These are phyloP conservation scores for Nebria salina DNA, from an alignment of 2,888 invertebrate genomes.

Conservation along the genomic window DNA sequence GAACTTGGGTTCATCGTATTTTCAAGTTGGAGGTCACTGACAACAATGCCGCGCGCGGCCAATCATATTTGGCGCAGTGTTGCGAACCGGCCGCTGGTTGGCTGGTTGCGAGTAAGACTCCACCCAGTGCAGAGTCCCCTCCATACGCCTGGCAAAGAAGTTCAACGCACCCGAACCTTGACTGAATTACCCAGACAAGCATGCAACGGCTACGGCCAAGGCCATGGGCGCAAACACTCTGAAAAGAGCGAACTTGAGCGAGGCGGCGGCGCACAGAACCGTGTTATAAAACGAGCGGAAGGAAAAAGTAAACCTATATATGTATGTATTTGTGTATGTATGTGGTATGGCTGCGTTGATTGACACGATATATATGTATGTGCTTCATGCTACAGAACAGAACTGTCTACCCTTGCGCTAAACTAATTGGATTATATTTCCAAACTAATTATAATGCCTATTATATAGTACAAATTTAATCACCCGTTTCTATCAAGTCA, in stretches of 20 bases:
- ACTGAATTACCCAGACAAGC: constrained; percentile 79
- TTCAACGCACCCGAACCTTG: constrained; percentile 88
- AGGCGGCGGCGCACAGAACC: constrained; percentile 61
- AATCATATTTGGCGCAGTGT: constrained; percentile 66
- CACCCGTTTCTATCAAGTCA: too few relatives aligned
- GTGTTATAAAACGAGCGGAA: not conserved
- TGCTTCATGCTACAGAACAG: not conserved
- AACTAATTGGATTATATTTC: constrained; percentile 1
- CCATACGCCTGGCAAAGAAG: constrained; percentile 63
- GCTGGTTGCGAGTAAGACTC: constrained; percentile 61
- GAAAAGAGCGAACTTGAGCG: constrained; percentile 56
- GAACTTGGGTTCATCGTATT: constrained; percentile 76
- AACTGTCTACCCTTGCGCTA: not conserved
- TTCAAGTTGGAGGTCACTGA: constrained; percentile 88
- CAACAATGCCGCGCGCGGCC: constrained; percentile 67
- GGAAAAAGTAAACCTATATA: not conserved
- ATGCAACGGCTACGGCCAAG: constrained; percentile 69
- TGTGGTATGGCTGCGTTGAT: not conserved
- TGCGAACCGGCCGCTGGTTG: constrained; percentile 59
- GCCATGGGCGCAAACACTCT: constrained; percentile 64
- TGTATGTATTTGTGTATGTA: constrained; percentile 6
- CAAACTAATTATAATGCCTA: not conserved
- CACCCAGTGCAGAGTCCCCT: constrained; percentile 51
- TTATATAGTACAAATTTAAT: too few relatives aligned
- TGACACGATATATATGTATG: not conserved